These are phyloP conservation scores for Samia ricini DNA, from an alignment of 1,140 invertebrate species.

Conservation along the genomic window DNA sequence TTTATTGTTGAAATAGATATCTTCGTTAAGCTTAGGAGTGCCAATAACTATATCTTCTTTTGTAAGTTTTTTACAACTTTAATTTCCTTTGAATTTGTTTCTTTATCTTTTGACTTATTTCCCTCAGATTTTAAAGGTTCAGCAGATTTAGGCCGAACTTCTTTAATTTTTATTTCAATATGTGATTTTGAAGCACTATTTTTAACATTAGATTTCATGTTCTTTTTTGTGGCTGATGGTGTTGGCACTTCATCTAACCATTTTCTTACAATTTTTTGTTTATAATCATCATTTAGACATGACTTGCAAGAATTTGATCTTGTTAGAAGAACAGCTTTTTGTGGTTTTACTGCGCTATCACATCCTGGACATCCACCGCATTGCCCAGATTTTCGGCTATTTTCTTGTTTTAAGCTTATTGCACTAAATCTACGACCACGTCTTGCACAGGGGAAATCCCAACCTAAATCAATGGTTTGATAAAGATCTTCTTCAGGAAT, in stretches of 20 bases:
- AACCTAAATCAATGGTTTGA: slow-evolving; percentile 67
- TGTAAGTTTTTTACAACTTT: slow-evolving; percentile 3
- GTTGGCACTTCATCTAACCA: slow-evolving; percentile 87
- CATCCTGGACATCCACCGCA: slow-evolving; percentile 84
- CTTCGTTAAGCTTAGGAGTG: not conserved
- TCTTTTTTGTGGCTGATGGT: slow-evolving; percentile 33
- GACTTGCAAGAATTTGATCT: slow-evolving; percentile 76
- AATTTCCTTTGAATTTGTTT: not conserved
- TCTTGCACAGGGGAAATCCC: slow-evolving; percentile 67
- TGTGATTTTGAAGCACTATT: slow-evolving; percentile 66
- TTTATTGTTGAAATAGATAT: not conserved
- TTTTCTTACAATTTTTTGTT: slow-evolving; percentile 77
- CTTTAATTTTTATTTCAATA: slow-evolving; percentile 51
- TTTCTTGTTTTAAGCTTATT: slow-evolving; percentile 78
- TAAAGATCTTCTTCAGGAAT: slow-evolving; percentile 88
- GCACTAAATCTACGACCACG: slow-evolving; percentile 66
- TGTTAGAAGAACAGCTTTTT: slow-evolving; percentile 41
- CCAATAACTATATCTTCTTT: slow-evolving; percentile 7
- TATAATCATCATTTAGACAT: slow-evolving; percentile 77
- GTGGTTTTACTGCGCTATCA: slow-evolving; percentile 60
- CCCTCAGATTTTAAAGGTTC: slow-evolving; percentile 36
- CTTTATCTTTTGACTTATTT: slow-evolving; percentile 11
- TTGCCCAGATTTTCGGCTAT: slow-evolving; percentile 69
- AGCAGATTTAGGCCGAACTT: slow-evolving; percentile 27
- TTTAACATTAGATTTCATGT: slow-evolving; percentile 64